A percentile compares a stretch with the other conserved stretches of the same genome.
phyloP scores from a whole-genome alignment of 2,888 invertebrate species.

The Pterostichus madidus region DNA sequence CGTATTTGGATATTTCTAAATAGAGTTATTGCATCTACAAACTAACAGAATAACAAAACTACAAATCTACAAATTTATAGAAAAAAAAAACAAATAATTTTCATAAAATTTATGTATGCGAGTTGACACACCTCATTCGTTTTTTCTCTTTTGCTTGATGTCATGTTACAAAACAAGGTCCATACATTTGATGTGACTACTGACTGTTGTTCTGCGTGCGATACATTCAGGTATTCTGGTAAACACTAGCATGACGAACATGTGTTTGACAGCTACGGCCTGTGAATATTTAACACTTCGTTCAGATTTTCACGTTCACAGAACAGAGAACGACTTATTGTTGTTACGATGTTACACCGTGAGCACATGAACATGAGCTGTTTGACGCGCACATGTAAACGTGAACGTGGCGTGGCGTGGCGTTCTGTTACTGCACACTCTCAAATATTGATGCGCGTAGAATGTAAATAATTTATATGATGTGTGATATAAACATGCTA shows the following conservation, averaged over 20 bases:
- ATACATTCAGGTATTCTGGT: not conserved
- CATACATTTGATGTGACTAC: no score
- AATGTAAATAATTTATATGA: constrained; percentile 44
- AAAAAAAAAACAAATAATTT: no score
- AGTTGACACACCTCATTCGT: no score
- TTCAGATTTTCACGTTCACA: constrained; percentile 35
- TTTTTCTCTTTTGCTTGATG: no score
- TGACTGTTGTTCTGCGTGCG: no score
- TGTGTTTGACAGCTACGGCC: constrained; percentile 36
- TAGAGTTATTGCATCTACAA: no score
- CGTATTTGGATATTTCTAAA: no score
- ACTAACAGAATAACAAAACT: no score
- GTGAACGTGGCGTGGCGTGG: constrained; percentile 1
- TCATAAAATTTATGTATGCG: no score
- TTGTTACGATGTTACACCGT: constrained; percentile 5
- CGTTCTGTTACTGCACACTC: constrained; percentile 9
- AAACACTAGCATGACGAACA: constrained; percentile 1
- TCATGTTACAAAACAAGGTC: no score
- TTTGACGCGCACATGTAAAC: constrained; percentile 32
- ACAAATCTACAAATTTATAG: no score
- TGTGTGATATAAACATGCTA: constrained; percentile 14
- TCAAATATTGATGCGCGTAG: constrained; percentile 44
- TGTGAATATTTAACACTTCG: constrained; percentile 47
- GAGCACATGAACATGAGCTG: constrained; percentile 41
- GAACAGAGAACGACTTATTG: constrained; percentile 20